Percentiles rank a stretch among this genome's conserved stretches.
Conservation (phyloP, 2,113 vertebrate species). For the Rhinopomastus cyanomelas region DNA sequence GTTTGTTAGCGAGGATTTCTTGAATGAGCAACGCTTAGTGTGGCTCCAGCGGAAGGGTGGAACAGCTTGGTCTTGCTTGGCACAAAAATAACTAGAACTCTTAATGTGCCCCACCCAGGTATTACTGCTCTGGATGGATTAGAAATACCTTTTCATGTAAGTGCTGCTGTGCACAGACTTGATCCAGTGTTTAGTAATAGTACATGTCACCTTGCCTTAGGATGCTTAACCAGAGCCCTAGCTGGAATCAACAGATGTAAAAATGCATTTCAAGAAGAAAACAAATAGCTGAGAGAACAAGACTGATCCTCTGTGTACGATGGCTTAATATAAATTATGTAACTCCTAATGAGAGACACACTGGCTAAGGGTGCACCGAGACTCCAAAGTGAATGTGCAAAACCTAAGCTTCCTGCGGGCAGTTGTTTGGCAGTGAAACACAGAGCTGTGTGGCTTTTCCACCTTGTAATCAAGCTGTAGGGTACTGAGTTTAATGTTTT, state of each 20-base stretch:
- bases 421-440: neutral
- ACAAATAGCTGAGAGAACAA: neutral
- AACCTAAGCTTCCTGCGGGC: neutral
- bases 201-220: neutral
- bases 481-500: neutral
- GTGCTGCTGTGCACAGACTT: constrained; percentile 20
- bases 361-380: neutral
- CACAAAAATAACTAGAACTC: constrained; percentile 46
- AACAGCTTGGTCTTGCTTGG: constrained; percentile 38
- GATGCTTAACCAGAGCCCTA: constrained; percentile 8
- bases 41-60: constrained; percentile 43
- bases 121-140: constrained; percentile 9
- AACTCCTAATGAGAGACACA: neutral
- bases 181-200: neutral
- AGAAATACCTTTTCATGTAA: constrained; percentile 26
- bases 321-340: neutral
- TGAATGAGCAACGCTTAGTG: neutral
- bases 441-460: neutral
- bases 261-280: neutral
- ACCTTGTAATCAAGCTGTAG: neutral
- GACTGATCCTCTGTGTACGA: neutral
- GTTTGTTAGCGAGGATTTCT: constrained; percentile 47
- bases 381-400: neutral
- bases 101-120: constrained; percentile 28
- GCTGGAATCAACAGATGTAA: neutral